A percentile compares a stretch with the other conserved stretches of the same genome.
These are phyloP conservation scores for Arvicanthis niloticus DNA, from an alignment of 2,113 vertebrate species.

Conservation along the genomic window DNA sequence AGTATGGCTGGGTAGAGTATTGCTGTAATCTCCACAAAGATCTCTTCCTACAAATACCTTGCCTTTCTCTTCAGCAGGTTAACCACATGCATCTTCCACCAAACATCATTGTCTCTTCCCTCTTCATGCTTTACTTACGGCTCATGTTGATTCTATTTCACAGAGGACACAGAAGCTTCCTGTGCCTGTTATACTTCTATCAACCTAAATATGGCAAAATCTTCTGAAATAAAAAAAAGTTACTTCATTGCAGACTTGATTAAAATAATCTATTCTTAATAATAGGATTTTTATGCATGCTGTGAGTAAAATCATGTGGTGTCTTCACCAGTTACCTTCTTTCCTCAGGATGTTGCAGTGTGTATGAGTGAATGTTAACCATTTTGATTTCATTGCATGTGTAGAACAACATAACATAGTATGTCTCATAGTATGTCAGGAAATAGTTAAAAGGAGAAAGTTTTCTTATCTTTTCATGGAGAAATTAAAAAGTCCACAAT, in stretches of 20 bases:
- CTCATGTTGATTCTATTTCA: neutral
- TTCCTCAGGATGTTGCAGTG: neutral
- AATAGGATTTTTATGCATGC: neutral
- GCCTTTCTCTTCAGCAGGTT: neutral
- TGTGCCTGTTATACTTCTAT: neutral
- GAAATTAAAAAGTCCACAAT: neutral
- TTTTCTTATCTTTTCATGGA: neutral
- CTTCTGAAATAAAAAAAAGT: neutral
- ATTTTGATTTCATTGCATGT: neutral
- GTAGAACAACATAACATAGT: neutral
- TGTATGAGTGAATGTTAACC: rapidly evolving
- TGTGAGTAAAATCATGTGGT: neutral
- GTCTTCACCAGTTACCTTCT: neutral
- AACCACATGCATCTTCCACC: neutral
- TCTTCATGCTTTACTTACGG: neutral
- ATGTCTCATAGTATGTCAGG: neutral
- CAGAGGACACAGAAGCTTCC: neutral
- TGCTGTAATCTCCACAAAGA: neutral
- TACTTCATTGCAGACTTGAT: neutral
- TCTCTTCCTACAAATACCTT: neutral
- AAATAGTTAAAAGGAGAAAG: neutral
- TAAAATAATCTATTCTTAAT: neutral
- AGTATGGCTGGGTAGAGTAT: neutral
- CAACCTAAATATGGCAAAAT: neutral
- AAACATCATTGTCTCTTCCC: neutral